Base-by-base conservation (phyloP, 2,888 invertebrate genomes). In the Dryomyza anilis region DNA sequence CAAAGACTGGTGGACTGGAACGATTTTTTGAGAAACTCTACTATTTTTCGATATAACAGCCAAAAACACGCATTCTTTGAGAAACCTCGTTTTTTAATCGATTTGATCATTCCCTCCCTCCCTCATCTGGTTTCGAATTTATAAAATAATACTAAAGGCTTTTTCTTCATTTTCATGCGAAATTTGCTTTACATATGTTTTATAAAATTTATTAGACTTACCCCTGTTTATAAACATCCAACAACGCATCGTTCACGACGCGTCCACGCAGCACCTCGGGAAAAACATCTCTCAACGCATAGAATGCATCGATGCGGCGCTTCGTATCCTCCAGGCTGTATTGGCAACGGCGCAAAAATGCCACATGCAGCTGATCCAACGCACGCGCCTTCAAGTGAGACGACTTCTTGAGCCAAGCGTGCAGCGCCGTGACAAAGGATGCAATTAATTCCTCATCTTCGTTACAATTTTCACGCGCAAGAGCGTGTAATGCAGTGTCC, bases 241-340 rank as follows among this genome's bases (percentile, higher is more conserved):
- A 29, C 4, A 78, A 61, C 0, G 72, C 68, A 0, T 75, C 74
- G 45, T 72, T 70, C 61, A 78, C 68, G 19, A 67, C 65, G 7
- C 79, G 71, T 0, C 71, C 67, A 21, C 74, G 46, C 25, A 78
- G 67, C 29, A 78, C 78, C 58, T 78, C 78, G 12, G 78, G 76
- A 50, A 78, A 78, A 0, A 67, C 66, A 58, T 59, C 72, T 27
- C 73, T 75, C 61, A 78, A 53, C 21, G 78, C 69, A 61, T 78
- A 77, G 50, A 72, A 79, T 50, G 71, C 67, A 39, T 79, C 76
- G 21, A 79, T 70, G 7, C 78, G 77, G 4, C 71, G 69, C 48
- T 78, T 78, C 2, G 78, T 70, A 30, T 75, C 77, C 69, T 77
- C 73, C 68, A 77, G 59, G 56, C 72, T 76, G 63, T 74, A 78